phyloP scores from a whole-genome alignment of 2,888 invertebrate species.

The Watsonalla cultraria region DNA sequence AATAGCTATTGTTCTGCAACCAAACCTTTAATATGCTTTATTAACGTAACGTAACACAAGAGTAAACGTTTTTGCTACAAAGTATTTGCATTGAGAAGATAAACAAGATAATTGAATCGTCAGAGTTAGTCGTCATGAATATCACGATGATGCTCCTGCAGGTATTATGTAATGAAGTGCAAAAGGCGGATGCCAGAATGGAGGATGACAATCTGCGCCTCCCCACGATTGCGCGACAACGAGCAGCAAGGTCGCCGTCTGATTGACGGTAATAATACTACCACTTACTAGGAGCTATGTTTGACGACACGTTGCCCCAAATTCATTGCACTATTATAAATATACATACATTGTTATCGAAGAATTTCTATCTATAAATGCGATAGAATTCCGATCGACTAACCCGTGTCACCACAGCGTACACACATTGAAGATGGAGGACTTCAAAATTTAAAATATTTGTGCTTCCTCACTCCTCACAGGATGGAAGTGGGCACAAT shows the following conservation, averaged over 20 bases:
- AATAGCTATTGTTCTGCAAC: too few species aligned
- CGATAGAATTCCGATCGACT: too few species aligned
- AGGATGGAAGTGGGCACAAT: constrained; percentile 55
- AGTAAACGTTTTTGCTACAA: too few species aligned
- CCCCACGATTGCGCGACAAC: constrained; percentile 73
- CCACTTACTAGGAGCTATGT: constrained; percentile 42
- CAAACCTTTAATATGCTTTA: too few species aligned
- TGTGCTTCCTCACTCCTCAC: constrained; percentile 48
- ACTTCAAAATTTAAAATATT: constrained; percentile 14
- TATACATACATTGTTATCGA: neutral
- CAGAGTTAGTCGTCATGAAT: neutral
- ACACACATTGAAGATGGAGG: neutral
- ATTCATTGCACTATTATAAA: constrained; percentile 39
- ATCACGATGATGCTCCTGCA: constrained; percentile 19
- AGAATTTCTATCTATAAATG: too few species aligned
- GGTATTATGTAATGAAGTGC: constrained; percentile 65
- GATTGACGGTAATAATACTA: constrained; percentile 70
- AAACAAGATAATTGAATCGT: neutral
- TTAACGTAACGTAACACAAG: too few species aligned
- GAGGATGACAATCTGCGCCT: constrained; percentile 70
- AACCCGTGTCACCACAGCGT: neutral
- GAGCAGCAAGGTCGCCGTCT: constrained; percentile 72
- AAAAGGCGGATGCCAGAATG: constrained; percentile 71
- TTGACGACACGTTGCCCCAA: constrained; percentile 61
- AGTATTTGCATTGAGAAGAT: neutral